Evolutionary conservation across 2,888 invertebrate species (phyloP), one percentile per base, ranked within the genome.

Genomic region (Mystacides longicornis): DNA sequence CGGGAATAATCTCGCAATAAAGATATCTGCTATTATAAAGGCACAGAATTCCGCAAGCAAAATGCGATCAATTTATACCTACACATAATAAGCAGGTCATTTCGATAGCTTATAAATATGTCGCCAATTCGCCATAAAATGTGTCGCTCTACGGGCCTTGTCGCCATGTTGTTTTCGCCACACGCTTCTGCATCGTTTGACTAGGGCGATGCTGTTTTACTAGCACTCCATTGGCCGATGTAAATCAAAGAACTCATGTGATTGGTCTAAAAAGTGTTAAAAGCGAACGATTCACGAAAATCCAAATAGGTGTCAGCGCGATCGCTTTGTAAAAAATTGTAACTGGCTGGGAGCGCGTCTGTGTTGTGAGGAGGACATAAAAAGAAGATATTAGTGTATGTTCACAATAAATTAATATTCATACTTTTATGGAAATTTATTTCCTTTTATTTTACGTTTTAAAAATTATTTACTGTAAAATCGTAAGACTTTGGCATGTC

Each of bases 291-390:
- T 31, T 27, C 33, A 37, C 37, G 19, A 46, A 48, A 51, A 49
- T 51, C 33, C n/a, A 23, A 53, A 57, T 57, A 57, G 57, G 54
- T 51, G 57, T 57, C 57, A 57, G 57, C 57, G 51, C 57, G 27
- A 33, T 57, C 54, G 54, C 47, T 37, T 37, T 37, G n/a, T 23
- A 23, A 53, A 49, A 54, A 49, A 51, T 16, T 37, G 37, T 14
- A 7, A 37, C 14, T 37, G 37, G 37, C 37, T 37, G 37, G 4
- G 37, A 37, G 37, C 37, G 37, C 14, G 37, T 37, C 27, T 27
- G 27, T 11, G 16, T 37, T 14, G 7, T 37, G 37, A n/a, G 14
- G 16, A 14, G 37, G 37, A 37, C 14, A 7, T 14, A 14, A 16
- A 37, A 37, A 27, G 11, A 37, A 37, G 16, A n/a, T n/a, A 37